Percentiles rank a stretch among this genome's conserved stretches.
phyloP scores from a whole-genome alignment of 1,140 invertebrate genomes.

The Heliconius eleuchia region DNA sequence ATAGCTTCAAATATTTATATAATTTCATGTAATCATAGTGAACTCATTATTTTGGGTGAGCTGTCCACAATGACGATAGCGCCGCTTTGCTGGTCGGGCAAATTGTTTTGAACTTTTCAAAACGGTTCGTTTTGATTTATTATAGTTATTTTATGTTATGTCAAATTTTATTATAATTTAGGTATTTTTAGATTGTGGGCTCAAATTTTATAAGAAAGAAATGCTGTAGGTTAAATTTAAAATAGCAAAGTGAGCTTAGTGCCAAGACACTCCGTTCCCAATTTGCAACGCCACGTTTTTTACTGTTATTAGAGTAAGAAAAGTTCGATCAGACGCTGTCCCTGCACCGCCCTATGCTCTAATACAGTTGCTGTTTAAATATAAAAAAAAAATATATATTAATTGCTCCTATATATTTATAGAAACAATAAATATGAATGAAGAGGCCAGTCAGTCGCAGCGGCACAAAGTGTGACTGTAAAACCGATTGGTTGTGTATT shows the following conservation, averaged over 20 bases:
- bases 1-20: background rate
- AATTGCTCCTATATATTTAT: background rate
- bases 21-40: background rate
- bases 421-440: background rate
- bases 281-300: background rate
- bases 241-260: no score
- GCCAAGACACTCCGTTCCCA: no score
- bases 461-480: no score
- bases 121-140: background rate
- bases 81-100: constrained; percentile 8
- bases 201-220: background rate
- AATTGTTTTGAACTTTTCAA: constrained; percentile 23
- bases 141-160: background rate
- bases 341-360: no score
- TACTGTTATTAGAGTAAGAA: no score
- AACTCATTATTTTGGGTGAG: constrained; percentile 15
- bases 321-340: no score
- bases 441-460: no score
- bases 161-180: background rate
- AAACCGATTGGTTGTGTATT: no score
- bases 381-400: no score
- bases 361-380: no score
- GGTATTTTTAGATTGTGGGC: background rate
- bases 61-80: constrained; percentile 11
- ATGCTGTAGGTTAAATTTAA: background rate